phyloP scores from a whole-genome alignment of 2,113 vertebrate genomes.

The Prochilodus magdalenae region DNA sequence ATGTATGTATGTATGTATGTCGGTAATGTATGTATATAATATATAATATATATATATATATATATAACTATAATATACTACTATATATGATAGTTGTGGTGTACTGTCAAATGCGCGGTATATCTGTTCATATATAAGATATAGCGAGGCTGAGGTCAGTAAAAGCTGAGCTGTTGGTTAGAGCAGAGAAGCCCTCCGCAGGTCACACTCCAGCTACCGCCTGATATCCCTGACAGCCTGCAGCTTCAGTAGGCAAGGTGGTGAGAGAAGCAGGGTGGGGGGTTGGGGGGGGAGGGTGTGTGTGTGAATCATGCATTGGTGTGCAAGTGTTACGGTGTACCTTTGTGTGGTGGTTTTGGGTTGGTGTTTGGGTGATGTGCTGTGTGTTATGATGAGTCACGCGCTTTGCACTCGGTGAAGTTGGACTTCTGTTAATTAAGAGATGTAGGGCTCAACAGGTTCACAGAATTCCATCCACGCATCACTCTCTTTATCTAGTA shows the following conservation, averaged over 20 bases:
- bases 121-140: too few species aligned
- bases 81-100: too few species aligned
- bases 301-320: neutral
- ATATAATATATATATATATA: too few species aligned
- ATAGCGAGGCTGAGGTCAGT: slow-evolving; percentile 2
- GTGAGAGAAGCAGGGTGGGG: neutral
- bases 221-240: slow-evolving; percentile 4
- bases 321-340: neutral
- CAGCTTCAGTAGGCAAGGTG: slow-evolving; percentile 9
- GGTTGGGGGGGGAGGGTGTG: neutral
- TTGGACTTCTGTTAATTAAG: slow-evolving; percentile 67
- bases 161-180: slow-evolving; percentile 15
- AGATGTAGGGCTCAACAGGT: slow-evolving; percentile 41
- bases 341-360: neutral
- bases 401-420: slow-evolving; percentile 22
- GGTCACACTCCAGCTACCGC: neutral
- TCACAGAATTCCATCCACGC: slow-evolving; percentile 23
- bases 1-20: too few species aligned
- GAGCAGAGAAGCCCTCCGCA: neutral
- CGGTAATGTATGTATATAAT: too few species aligned
- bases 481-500: too few species aligned
- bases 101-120: too few species aligned
- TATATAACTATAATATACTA: too few species aligned
- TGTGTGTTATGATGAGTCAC: slow-evolving; percentile 46
- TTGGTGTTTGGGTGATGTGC: neutral